Percentiles rank a stretch among this genome's conserved stretches.
Evolutionary conservation across 2,888 invertebrate genomes (phyloP).

Genomic region (Drosophila falleni): DNA sequence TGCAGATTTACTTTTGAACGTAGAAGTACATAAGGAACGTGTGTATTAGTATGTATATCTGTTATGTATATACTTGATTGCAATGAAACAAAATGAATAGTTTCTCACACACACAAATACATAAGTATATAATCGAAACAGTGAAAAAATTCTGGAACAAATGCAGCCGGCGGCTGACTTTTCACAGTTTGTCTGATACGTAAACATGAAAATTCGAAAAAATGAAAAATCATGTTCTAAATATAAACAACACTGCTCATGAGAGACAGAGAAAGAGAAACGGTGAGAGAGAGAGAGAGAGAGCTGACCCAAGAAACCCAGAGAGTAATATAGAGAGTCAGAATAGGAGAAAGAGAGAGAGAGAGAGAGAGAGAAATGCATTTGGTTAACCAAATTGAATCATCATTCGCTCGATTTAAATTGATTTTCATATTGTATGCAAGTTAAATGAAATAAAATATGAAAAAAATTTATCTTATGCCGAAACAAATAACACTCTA

Average conservation of each 20-base stretch:
- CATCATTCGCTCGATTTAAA: conserved; percentile 58
- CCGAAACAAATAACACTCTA: neutral
- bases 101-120: conserved; percentile 15
- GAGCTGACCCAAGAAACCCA: neutral
- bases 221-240: conserved; percentile 80
- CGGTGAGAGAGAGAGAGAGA: neutral
- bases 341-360: neutral
- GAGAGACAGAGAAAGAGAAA: conserved; percentile 2
- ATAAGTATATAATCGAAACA: conserved; percentile 31
- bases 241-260: conserved; percentile 58
- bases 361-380: conserved; percentile 48
- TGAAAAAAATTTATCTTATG: neutral
- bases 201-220: conserved; percentile 70
- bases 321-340: conserved; percentile 17
- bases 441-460: conserved; percentile 14
- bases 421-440: conserved; percentile 50
- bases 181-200: conserved; percentile 67
- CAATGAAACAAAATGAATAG: conserved; percentile 12
- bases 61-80: conserved; percentile 15
- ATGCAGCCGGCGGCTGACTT: conserved; percentile 69
- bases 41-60: conserved; percentile 7
- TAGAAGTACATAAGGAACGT: conserved; percentile 2
- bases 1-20: conserved; percentile 15
- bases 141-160: conserved; percentile 71
- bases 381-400: conserved; percentile 22